Conservation (phyloP, 2,797 vertebrate species). For the Hoplostethus mediterraneus region DNA sequence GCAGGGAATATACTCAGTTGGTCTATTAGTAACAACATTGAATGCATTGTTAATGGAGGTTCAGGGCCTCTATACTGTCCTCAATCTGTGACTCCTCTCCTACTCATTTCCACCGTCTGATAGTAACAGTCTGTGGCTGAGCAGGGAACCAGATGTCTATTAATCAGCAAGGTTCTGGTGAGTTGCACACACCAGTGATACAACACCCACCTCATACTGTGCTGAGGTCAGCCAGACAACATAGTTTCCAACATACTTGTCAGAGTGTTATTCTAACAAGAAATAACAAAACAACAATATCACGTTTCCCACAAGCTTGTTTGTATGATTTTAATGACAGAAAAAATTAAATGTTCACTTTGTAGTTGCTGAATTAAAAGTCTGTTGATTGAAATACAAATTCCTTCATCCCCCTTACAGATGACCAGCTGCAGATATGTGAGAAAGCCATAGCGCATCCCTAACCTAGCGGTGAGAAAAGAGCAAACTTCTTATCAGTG, state of each 20-base stretch:
- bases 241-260: conserved; percentile 14
- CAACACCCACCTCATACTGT: conserved; percentile 40
- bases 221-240: conserved; percentile 8
- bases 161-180: conserved; percentile 38
- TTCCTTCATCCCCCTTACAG: not conserved
- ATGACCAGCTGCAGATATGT: not conserved
- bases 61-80: not conserved
- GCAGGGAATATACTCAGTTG: conserved; percentile 14
- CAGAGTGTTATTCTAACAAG: not conserved
- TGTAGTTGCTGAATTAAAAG: not conserved
- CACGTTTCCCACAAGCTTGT: conserved; percentile 15
- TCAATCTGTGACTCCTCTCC: conserved; percentile 38
- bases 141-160: conserved; percentile 54
- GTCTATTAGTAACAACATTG: conserved; percentile 34
- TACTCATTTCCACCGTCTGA: conserved; percentile 56
- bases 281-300: conserved; percentile 17
- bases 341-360: not conserved
- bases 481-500: not conserved
- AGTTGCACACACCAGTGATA: conserved; percentile 52
- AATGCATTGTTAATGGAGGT: conserved; percentile 30
- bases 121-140: conserved; percentile 15
- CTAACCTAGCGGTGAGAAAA: not conserved
- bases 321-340: not conserved
- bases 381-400: not conserved
- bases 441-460: not conserved